Percentiles rank a stretch among this genome's conserved stretches.
phyloP scores from a whole-genome alignment of 2,888 invertebrate species.

The Chorisops tibialis region DNA sequence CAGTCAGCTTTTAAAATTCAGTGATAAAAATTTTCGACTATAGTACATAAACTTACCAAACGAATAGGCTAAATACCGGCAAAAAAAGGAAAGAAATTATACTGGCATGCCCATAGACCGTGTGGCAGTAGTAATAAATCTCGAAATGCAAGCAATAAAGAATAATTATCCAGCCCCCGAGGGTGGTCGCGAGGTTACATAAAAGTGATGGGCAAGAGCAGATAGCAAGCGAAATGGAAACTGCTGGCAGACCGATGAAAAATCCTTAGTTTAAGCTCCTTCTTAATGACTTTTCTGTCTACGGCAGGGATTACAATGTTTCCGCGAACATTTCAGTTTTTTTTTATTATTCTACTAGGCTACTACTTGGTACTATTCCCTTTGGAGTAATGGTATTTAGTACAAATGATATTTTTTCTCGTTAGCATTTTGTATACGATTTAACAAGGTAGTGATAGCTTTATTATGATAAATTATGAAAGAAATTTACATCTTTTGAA shows the following conservation, averaged over 20 bases:
- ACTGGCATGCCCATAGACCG: not conserved
- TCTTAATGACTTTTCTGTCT: conserved; percentile 26
- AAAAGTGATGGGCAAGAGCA: conserved; percentile 17
- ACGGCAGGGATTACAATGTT: not conserved
- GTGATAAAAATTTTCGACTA: not conserved
- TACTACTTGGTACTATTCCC: not conserved
- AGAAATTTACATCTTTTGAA: no score
- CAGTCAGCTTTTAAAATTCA: not conserved
- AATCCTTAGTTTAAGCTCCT: conserved; percentile 6
- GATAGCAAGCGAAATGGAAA: conserved; percentile 13
- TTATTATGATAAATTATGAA: conserved; percentile 8
- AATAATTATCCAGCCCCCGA: conserved; percentile 20
- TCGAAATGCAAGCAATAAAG: conserved; percentile 26
- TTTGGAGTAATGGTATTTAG: not conserved
- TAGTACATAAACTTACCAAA: not conserved
- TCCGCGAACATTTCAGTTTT: conserved; percentile 2
- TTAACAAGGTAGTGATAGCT: conserved; percentile 3
- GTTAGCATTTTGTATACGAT: not conserved
- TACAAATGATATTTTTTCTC: not conserved
- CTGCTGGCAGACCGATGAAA: not conserved
- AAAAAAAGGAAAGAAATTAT: not conserved
- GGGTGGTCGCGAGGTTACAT: conserved; percentile 1
- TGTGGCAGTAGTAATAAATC: conserved; percentile 13
- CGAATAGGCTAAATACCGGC: not conserved
- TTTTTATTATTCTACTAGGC: not conserved